phyloP scores from a whole-genome alignment of 2,113 vertebrate species.

The Ovis canadensis region DNA sequence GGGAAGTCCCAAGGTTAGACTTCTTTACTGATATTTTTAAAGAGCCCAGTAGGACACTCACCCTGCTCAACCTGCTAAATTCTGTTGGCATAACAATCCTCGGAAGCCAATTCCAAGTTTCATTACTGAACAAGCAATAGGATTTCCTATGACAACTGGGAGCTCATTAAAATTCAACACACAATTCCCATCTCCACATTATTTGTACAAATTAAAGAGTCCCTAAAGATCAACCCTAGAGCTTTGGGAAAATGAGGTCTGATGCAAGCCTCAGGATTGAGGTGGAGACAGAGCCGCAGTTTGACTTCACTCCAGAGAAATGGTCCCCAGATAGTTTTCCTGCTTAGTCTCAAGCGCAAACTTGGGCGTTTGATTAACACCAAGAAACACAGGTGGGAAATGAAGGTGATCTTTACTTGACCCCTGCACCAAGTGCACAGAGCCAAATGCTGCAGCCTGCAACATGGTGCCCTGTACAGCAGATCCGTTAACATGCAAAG shows the following conservation, averaged over 20 bases:
- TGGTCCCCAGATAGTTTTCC: neutral
- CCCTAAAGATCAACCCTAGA: neutral
- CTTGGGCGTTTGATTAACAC: neutral
- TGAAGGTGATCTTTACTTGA: neutral
- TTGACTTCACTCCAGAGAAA: neutral
- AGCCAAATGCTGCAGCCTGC: neutral
- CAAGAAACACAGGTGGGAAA: neutral
- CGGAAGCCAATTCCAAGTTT: neutral
- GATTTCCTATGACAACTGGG: neutral
- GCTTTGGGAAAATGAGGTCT: neutral
- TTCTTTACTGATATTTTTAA: neutral
- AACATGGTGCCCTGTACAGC: accelerated
- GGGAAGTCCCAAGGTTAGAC: neutral
- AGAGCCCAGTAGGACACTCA: neutral
- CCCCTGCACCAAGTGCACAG: neutral
- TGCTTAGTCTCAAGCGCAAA: neutral
- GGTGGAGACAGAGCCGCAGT: neutral
- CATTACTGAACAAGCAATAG: neutral
- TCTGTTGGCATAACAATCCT: accelerated
- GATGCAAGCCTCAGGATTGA: neutral
- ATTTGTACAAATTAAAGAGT: neutral
- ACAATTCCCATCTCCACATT: neutral
- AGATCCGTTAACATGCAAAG: neutral
- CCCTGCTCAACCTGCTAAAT: neutral
- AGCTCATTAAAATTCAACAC: neutral